Conservation (phyloP, 2,888 invertebrate species). For the Seira ritae region DNA sequence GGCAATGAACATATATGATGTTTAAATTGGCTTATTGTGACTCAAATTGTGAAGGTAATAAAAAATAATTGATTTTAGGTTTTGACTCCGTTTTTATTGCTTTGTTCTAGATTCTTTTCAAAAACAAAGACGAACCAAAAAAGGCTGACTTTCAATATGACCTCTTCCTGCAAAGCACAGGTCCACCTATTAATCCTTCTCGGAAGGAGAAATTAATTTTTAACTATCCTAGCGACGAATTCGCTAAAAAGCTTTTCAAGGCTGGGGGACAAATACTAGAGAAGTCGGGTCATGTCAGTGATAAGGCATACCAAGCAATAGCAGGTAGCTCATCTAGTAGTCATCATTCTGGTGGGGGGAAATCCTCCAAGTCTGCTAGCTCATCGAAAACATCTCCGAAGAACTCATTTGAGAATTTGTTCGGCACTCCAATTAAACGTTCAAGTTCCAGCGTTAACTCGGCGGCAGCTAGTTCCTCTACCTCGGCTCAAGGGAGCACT, state of each 20-base stretch:
- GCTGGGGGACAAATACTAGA: conserved; percentile 82
- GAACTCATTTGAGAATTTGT: conserved; percentile 86
- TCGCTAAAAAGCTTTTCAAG: conserved; percentile 89
- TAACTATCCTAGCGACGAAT: conserved; percentile 91
- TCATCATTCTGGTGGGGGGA: conserved; percentile 68
- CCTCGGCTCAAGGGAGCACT: conserved; percentile 35
- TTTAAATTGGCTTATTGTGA: no score
- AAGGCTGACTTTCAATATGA: conserved; percentile 87
- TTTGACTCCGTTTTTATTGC: background rate
- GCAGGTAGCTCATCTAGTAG: conserved; percentile 46
- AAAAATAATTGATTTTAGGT: conserved; percentile 7
- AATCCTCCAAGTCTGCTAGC: conserved; percentile 62
- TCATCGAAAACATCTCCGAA: conserved; percentile 74
- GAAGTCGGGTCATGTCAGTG: conserved; percentile 56
- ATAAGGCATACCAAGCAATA: conserved; percentile 58
- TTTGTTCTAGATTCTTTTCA: conserved; percentile 77
- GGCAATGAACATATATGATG: background rate
- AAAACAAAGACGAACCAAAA: conserved; percentile 93
- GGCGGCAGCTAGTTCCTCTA: conserved; percentile 38
- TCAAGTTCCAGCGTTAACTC: conserved; percentile 54
- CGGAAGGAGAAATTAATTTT: conserved; percentile 91
- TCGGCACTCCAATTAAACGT: conserved; percentile 87
- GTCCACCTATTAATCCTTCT: conserved; percentile 83
- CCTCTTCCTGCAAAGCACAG: conserved; percentile 86
- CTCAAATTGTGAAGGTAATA: background rate